Conservation (phyloP, 2,888 invertebrate genomes). For the Heliothis peltigera region DNA sequence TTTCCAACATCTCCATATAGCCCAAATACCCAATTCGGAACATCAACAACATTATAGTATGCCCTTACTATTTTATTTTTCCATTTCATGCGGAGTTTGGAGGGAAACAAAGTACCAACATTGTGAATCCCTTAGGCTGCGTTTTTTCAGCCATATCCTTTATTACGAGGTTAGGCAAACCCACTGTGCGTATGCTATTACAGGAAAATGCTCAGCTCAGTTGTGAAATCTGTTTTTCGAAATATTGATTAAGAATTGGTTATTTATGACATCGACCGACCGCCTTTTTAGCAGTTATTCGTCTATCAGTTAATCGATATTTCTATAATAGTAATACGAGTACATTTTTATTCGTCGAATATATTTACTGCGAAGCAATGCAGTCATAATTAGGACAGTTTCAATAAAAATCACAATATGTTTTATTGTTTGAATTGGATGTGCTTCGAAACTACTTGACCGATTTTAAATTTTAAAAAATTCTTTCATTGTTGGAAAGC, state of each 20-base stretch:
- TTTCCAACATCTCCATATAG: too few relatives aligned
- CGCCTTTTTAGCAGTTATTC: background rate
- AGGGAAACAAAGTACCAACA: constrained; percentile 18
- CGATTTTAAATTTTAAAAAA: too few relatives aligned
- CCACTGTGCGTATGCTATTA: background rate
- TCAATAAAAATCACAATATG: too few relatives aligned
- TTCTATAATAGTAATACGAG: too few relatives aligned
- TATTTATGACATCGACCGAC: background rate
- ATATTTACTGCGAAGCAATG: too few relatives aligned
- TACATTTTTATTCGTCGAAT: too few relatives aligned
- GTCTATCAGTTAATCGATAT: too few relatives aligned
- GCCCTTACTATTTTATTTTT: constrained; percentile 15
- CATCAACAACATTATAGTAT: background rate
- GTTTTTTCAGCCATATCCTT: constrained; percentile 23
- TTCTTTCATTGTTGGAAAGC: too few relatives aligned
- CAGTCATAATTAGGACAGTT: too few relatives aligned
- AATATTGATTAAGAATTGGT: background rate
- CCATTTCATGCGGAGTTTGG: constrained; percentile 12
- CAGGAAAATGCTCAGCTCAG: background rate
- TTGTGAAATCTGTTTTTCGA: background rate
- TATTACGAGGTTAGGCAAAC: constrained; percentile 8
- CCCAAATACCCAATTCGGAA: background rate
- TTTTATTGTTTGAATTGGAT: too few relatives aligned
- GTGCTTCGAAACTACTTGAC: too few relatives aligned
- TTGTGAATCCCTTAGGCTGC: constrained; percentile 28